Evolutionary conservation across 2,888 invertebrate genomes (phyloP), one percentile per base, ranked within the genome.

Genomic region (Eupithecia pulchellata): DNA sequence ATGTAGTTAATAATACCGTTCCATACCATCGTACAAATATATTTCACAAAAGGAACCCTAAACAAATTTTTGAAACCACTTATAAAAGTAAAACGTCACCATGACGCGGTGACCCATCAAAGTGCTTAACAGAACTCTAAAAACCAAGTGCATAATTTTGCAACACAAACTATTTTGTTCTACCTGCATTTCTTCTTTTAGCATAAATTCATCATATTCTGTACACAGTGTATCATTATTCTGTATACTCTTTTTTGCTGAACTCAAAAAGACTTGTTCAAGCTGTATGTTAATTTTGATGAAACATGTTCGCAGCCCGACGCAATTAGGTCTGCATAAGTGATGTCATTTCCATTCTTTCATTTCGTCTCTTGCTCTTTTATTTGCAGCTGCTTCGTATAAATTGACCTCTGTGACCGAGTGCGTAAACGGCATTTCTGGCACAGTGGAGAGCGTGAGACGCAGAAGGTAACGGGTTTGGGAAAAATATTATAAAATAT

Each of bases 321-420:
- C 58, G 25, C 64, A 64, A 74, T 61, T 61, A 25, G 61, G 34
- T 11, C 61, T 61, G 61, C 76, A 73, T 76, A 77, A 79, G 77
- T 75, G 61, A 61, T 61, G 61, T 77, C 76, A 71, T 75, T 76
- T 77, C 79, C 77, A 79, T 72, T 75, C 73, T 74, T 75, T 78
- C 77, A 77, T 78, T 78, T 78, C 68, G 72, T 72, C 77, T 76
- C 69, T 75, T 72, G 73, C 74, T 66, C 75, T 82, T 83, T 84
- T 82, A 81, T 84, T 81, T 79, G 70, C 68, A 69, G 70, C 72
- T 77, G 69, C 76, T 77, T 76, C 75, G 76, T 75, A 83, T 84
- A 85, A 84, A 85, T 84, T 84, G 80, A 76, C 72, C 77, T 73
- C 74, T 71, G 69, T 52, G 25, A 52, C 20, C 20, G 52, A 13